Percentiles rank a stretch among this genome's conserved stretches.
Evolutionary conservation across 2,113 vertebrate genomes (phyloP).

Genomic region (Amia ocellicauda): DNA sequence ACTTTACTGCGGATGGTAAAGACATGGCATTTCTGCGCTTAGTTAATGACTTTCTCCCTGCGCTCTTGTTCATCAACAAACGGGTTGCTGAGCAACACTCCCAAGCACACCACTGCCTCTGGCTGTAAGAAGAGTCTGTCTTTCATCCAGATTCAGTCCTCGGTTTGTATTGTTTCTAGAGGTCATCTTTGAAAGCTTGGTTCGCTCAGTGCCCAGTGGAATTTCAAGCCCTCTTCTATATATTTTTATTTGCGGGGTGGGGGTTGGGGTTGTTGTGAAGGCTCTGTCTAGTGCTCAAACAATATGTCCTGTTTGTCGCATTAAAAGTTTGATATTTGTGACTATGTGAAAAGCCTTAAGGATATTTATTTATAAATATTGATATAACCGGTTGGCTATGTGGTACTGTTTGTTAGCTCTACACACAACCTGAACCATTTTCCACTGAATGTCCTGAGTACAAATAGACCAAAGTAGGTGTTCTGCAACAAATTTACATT

Average conservation of each 20-base stretch:
- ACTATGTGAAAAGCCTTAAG: no score
- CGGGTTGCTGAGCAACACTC: slow-evolving; percentile 31
- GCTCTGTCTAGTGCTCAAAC: not conserved
- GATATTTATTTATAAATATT: no score
- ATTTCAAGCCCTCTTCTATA: slow-evolving; percentile 37
- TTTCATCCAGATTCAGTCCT: slow-evolving; percentile 20
- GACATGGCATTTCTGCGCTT: not conserved
- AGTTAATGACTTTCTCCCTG: slow-evolving; percentile 34
- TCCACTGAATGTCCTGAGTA: no score
- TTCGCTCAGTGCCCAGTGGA: slow-evolving; percentile 27
- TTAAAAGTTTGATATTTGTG: no score
- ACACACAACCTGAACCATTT: no score
- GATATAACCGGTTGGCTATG: no score
- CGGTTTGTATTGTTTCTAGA: slow-evolving; percentile 27
- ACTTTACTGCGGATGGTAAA: not conserved
- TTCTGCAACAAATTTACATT: no score
- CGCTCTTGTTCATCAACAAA: slow-evolving; percentile 34
- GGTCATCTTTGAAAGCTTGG: slow-evolving; percentile 22
- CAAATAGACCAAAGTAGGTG: no score
- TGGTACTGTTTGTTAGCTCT: no score
- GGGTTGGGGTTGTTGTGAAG: slow-evolving; percentile 45
- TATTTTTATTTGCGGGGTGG: slow-evolving; percentile 39
- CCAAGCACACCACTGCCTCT: slow-evolving; percentile 25
- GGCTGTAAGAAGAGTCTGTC: slow-evolving; percentile 16
- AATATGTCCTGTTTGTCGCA: no score